Percentiles rank a stretch among this genome's conserved stretches.
These are phyloP conservation scores for Euleptes europaea DNA, from an alignment of 2,113 vertebrate species.

Conservation along the genomic window DNA sequence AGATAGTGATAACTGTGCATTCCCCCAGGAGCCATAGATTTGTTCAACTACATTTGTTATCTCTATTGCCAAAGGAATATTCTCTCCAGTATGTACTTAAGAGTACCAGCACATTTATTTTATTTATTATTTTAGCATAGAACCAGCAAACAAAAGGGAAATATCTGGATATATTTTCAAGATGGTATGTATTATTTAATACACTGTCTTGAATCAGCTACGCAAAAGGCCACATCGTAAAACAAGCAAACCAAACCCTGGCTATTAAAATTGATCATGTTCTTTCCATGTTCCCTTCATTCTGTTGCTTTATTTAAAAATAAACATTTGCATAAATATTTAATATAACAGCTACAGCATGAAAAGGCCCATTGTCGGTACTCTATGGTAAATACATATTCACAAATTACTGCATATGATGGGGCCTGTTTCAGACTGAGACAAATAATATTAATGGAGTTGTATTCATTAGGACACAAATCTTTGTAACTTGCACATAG, in stretches of 20 bases:
- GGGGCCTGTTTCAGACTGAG: not conserved
- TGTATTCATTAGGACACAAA: not conserved
- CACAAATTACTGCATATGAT: slow-evolving; percentile 11
- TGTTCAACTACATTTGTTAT: slow-evolving; percentile 15
- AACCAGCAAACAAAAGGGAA: slow-evolving; percentile 45
- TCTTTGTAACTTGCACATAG: not conserved
- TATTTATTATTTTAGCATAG: slow-evolving; percentile 37
- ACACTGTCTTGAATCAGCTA: slow-evolving; percentile 65
- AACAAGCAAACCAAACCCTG: slow-evolving; percentile 53
- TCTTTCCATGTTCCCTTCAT: slow-evolving; percentile 67
- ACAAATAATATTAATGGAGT: not conserved
- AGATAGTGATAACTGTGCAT: not conserved
- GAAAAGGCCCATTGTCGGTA: slow-evolving; percentile 69
- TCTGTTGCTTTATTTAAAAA: slow-evolving; percentile 74
- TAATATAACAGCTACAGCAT: slow-evolving; percentile 64
- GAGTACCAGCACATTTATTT: slow-evolving; percentile 42
- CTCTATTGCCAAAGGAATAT: not conserved
- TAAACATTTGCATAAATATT: slow-evolving; percentile 76
- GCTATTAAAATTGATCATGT: slow-evolving; percentile 69
- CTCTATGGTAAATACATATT: slow-evolving; percentile 30
- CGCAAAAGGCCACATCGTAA: slow-evolving; percentile 58
- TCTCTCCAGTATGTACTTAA: not conserved
- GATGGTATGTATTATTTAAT: slow-evolving; percentile 72
- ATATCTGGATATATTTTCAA: slow-evolving; percentile 65
- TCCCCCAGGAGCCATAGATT: slow-evolving; percentile 18